phyloP scores from a whole-genome alignment of 2,113 vertebrate species.

The Nesoenas mayeri region DNA sequence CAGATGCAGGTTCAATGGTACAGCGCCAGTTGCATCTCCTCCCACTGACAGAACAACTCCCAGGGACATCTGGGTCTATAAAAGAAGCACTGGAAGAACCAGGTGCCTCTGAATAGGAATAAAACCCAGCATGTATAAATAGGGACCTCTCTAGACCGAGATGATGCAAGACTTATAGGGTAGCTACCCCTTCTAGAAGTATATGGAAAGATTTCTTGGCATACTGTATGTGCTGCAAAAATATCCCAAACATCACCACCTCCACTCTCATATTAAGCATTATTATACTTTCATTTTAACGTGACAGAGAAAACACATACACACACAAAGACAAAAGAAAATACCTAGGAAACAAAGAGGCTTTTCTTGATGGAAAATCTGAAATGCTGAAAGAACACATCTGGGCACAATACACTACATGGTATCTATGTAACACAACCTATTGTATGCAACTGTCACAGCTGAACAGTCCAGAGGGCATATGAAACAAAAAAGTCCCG shows the following conservation, averaged over 20 bases:
- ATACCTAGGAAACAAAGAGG: background rate
- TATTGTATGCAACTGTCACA: background rate
- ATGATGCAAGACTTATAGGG: background rate
- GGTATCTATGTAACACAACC: background rate
- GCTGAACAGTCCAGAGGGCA: background rate
- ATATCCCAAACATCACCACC: accelerated
- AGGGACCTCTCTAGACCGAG: background rate
- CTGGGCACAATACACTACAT: background rate
- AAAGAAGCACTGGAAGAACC: background rate
- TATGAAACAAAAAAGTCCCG: background rate
- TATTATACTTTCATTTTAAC: background rate
- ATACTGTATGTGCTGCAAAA: background rate
- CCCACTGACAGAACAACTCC: background rate
- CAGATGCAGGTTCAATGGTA: background rate
- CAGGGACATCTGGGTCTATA: background rate
- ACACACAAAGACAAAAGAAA: background rate
- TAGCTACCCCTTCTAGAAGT: background rate
- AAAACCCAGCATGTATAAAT: background rate
- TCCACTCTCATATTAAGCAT: background rate
- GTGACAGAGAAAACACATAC: background rate
- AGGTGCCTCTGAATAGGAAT: background rate
- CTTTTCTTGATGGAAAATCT: background rate
- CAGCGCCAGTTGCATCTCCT: background rate
- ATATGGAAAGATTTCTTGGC: background rate
- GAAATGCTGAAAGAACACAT: background rate